Percentiles rank a stretch among this genome's conserved stretches.
These are phyloP conservation scores for Ichneumoninae sp. DNA, from an alignment of 2,888 invertebrate species.

Conservation along the genomic window DNA sequence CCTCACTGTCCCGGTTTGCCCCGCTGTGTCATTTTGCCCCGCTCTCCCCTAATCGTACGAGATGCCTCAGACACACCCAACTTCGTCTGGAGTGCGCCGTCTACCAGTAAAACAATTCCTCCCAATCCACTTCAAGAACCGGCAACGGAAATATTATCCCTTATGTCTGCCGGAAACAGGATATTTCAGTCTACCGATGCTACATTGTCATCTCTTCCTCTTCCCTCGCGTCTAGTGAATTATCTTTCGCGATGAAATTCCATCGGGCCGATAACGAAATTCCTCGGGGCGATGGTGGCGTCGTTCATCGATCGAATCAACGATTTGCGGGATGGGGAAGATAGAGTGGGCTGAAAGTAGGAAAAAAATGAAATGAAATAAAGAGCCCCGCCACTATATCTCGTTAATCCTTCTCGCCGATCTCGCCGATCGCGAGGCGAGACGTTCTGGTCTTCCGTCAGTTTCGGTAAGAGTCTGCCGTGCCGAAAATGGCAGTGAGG, in stretches of 20 bases:
- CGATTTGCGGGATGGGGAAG: constrained; percentile 3
- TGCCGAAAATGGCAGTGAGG: constrained; percentile 17
- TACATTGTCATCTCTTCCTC: constrained; percentile 8
- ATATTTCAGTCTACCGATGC: constrained; percentile 5
- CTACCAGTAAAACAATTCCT: neutral
- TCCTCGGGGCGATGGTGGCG: neutral
- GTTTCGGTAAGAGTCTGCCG: neutral
- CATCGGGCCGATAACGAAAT: constrained; percentile 18
- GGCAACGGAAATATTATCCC: constrained; percentile 5
- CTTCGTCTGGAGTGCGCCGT: neutral
- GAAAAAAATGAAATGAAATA: neutral
- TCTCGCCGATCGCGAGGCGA: constrained; percentile 15
- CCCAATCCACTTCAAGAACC: neutral
- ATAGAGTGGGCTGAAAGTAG: neutral
- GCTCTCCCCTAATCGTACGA: too few relatives aligned
- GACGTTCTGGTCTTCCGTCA: neutral
- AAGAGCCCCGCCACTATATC: neutral
- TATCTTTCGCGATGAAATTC: constrained; percentile 31
- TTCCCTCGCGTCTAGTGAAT: constrained; percentile 25
- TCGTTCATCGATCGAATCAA: constrained; percentile 29
- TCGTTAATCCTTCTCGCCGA: constrained; percentile 17
- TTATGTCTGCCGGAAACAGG: neutral
- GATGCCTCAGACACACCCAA: too few relatives aligned
- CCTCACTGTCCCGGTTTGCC: too few relatives aligned
- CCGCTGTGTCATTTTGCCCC: too few relatives aligned